These are phyloP conservation scores for Eupsilia transversa DNA, from an alignment of 2,888 invertebrate species.

Conservation along the genomic window DNA sequence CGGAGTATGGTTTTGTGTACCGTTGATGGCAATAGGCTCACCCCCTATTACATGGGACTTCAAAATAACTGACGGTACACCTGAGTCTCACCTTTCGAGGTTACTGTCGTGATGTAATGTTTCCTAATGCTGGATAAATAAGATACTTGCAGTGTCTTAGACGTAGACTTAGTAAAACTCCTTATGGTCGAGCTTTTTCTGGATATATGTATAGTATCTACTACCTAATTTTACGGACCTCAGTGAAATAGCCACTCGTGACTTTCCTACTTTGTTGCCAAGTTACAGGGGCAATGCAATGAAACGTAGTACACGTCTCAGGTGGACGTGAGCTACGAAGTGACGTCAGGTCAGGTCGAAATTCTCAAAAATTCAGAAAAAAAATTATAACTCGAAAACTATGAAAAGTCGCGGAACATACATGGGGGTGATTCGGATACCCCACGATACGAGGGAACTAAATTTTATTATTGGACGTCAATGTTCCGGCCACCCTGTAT, in stretches of 20 bases:
- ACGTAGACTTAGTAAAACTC: background rate
- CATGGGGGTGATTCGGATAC: too few relatives aligned
- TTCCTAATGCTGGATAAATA: background rate
- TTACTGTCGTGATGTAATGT: background rate
- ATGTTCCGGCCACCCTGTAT: too few relatives aligned
- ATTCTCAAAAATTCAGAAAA: too few relatives aligned
- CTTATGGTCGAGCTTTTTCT: background rate
- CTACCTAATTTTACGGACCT: background rate
- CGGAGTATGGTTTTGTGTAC: background rate
- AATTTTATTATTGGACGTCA: too few relatives aligned
- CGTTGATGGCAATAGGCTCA: too few relatives aligned
- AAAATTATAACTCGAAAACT: too few relatives aligned
- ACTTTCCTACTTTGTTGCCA: background rate
- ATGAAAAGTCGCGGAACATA: too few relatives aligned
- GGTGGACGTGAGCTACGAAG: slow-evolving; percentile 9
- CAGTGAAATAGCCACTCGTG: background rate
- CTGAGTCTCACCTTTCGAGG: background rate
- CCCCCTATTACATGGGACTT: too few relatives aligned
- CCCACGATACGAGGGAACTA: too few relatives aligned
- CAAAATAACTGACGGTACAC: background rate
- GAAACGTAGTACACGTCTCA: slow-evolving; percentile 17
- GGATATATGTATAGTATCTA: too few relatives aligned
- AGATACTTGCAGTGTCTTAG: too few relatives aligned
- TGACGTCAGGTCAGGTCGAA: too few relatives aligned
- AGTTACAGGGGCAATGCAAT: slow-evolving; percentile 8